Evolutionary conservation across 2,888 invertebrate genomes (phyloP), one percentile per base, ranked within the genome.

Genomic region (Cephus rjabovi): DNA sequence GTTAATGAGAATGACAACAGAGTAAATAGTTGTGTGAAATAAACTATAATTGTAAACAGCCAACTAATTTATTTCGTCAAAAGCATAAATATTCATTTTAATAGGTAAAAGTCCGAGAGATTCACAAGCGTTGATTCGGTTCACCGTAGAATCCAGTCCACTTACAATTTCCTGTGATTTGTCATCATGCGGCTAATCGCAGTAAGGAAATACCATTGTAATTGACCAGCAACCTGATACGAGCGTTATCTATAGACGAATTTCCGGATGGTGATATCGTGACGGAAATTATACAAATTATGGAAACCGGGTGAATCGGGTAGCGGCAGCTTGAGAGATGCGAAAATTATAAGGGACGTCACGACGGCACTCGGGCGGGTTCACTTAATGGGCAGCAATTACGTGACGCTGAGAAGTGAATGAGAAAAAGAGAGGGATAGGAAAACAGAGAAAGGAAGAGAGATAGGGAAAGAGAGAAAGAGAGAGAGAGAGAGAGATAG

Each of bases 311-410:
- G 23, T 15, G 56, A 56, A 56, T 15, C 56, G 23, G 56, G 56
- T 9, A 56, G 23, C 79, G 74, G 77, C 69, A 71, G 78, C 34
- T 74, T 34, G 73, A 76, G 76, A 79, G 76, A 83, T 80, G 81
- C 79, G 78, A 82, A 82, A 86, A 81, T 84, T 86, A 85, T 70
- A 79, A 80, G 81, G 78, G 79, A 77, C 70, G 71, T 70, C 68
- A 74, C 15, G 34, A 74, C 11, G 69, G 75, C 30, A 68, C 23
- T 69, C 75, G 78, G 76, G 80, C 68, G 75, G 78, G 81, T 80
- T 83, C 78, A 82, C 82, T 85, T 86, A 86, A 87, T 83, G 85
- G 81, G 75, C 82, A 82, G 84, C 83, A 84, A 87, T 87, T 87
- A 86, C 84, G 78, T 83, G 82, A 81, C 78, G 83, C 81, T 79